Evolutionary conservation across 2,888 invertebrate species (phyloP), one percentile per base, ranked within the genome.

Genomic region (Cylloceria caligata): DNA sequence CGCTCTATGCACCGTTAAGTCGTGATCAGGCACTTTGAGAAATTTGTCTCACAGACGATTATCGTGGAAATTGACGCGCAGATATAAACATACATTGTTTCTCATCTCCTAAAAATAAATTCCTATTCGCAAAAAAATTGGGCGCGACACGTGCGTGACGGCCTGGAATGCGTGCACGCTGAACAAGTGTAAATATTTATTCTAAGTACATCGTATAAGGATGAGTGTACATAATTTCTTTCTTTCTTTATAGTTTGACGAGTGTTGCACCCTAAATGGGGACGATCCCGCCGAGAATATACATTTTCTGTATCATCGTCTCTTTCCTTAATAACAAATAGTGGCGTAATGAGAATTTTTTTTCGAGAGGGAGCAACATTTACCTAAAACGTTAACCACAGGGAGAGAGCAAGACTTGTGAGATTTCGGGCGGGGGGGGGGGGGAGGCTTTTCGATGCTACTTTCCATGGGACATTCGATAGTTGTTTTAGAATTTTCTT

Each of bases 21-120:
- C 30, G 16, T 74, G 30, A 64, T 34, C 52, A 83, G 82, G 82
- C 82, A 79, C 82, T 82, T 78, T 60, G 27, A 79, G 79, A 79
- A 47, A 76, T 76, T 47, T 52, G 34, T 69, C 65, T 74, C 67
- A 27, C 49, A 34, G 60, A 73, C 77, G 69, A 81, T 81, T 49
- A 65, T 81, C 78, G 45, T 30, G 13, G 57, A 78, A 78, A 81
- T 81, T 78, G 64, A 81, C 81, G 30, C 30, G 47, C 60, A 39
- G 60, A 30, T 45, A 34, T 57, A 19, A 52, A 52, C 52, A 71
- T 64, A 69, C 52, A 49, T 30, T 52, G n/a, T n/a, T 19, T n/a
- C 5, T 21, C 21, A 4, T 21, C 24, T 64, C n/a, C n/a, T n/a
- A n/a, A n/a, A n/a, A n/a, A n/a, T n/a, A n/a, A n/a, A n/a, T n/a